Evolutionary conservation across 2,888 invertebrate genomes (phyloP), one percentile per base, ranked within the genome.

Genomic region (Hedya salicella): DNA sequence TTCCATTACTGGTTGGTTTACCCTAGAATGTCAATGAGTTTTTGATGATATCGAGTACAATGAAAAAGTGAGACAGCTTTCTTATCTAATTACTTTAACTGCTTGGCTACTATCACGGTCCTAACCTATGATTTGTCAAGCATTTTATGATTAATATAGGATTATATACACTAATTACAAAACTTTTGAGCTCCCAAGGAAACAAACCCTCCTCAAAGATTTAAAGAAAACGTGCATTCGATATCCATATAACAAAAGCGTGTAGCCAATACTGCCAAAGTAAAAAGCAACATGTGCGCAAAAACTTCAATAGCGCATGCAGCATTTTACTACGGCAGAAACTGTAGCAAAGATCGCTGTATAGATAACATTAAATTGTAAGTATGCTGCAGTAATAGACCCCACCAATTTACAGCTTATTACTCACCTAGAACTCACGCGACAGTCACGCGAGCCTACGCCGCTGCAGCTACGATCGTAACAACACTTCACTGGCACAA

Each of bases 51-150:
- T 57, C 44, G 44, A 57, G 46, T 57, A 56, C 56, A 57, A 57
- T 57, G 57, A 57, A 57, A 44, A 46, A 57, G 54, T 62, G 54
- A 46, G 53, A 62, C 61, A 62, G 52, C 52, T 59, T 9, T 14
- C 62, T 71, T 77, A 79, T 70, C 77, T 82, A 83, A 75, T 75
- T 83, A 82, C 75, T 80, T 83, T 85, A 85, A 85, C 76, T 74
- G 66, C 82, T 81, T 80, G 88, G 86, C 89, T 91, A 90, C 83
- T 91, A 91, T 91, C 91, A 91, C 91, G 87, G 82, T 84, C 80
- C 86, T 91, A 89, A 86, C 88, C 89, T 91, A 90, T 86, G 87
- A 88, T 75, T 81, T 81, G 75, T 70, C 79, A 89, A 91, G 89
- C 89, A 78, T 87, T 40, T n/a, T 52, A 59, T 78, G 79, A 73